Conservation (phyloP, 2,113 vertebrate species). For the Phyllostomus discolor region DNA sequence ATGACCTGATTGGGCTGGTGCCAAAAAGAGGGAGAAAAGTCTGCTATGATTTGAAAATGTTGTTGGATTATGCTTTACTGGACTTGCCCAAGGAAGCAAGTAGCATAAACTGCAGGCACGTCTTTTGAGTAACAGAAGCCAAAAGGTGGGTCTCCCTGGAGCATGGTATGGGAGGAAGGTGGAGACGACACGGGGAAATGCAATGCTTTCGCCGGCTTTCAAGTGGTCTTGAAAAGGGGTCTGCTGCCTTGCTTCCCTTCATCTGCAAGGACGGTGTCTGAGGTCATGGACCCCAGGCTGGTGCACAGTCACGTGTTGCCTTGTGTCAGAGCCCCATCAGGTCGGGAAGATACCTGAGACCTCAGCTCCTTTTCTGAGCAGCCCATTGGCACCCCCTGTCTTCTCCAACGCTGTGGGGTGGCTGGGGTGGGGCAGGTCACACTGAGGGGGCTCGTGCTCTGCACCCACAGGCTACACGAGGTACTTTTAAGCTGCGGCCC, state of each 20-base stretch:
- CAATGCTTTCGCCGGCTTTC: conserved; percentile 52
- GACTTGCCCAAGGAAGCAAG: background rate
- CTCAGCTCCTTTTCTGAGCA: no score
- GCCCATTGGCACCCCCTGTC: background rate
- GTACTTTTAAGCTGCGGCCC: background rate
- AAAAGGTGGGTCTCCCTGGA: conserved; percentile 37
- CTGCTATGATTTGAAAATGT: background rate
- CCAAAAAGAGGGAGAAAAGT: background rate
- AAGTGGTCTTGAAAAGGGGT: conserved; percentile 27
- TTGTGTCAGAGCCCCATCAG: no score
- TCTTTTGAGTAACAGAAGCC: conserved; percentile 51
- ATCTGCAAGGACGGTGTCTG: background rate
- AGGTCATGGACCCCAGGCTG: no score
- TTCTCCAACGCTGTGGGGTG: background rate
- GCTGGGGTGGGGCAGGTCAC: background rate
- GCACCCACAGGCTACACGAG: background rate
- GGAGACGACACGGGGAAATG: conserved; percentile 33
- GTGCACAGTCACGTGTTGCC: background rate
- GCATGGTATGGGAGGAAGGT: conserved; percentile 17
- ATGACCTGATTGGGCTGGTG: background rate
- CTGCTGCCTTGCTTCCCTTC: background rate
- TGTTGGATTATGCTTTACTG: background rate
- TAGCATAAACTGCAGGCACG: background rate
- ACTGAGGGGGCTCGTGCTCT: background rate
- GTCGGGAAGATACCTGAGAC: no score